phyloP scores from a whole-genome alignment of 2,888 invertebrate species.

The Sarcophaga variegata region DNA sequence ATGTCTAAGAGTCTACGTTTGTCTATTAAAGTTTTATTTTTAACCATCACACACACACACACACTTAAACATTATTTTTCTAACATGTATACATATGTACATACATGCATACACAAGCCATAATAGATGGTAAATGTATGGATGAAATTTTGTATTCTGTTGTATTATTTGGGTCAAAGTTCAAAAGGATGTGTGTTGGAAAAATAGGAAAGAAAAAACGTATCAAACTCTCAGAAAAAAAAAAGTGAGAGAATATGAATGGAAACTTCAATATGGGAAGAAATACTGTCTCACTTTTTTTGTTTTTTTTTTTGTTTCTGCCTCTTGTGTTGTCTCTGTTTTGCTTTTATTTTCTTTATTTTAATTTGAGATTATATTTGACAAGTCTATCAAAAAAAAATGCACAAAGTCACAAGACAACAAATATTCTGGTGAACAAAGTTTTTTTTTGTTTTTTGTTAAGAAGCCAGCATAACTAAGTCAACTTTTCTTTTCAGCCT shows the following conservation, averaged over 20 bases:
- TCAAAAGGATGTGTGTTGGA: slow-evolving; percentile 42
- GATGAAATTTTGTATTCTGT: slow-evolving; percentile 32
- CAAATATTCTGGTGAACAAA: not conserved
- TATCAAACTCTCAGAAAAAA: not conserved
- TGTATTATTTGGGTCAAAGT: slow-evolving; percentile 65
- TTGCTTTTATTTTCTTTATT: not conserved
- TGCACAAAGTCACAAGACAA: slow-evolving; percentile 30
- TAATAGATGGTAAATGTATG: slow-evolving; percentile 18
- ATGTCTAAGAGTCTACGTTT: not conserved
- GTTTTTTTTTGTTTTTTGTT: not conserved
- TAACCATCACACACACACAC: slow-evolving; percentile 8
- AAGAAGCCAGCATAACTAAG: not conserved
- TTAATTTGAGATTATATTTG: slow-evolving; percentile 36
- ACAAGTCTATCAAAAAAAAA: slow-evolving; percentile 18
- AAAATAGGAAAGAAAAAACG: not conserved
- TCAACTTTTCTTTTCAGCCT: not conserved
- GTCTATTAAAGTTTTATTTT: slow-evolving; percentile 20
- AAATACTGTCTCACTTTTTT: not conserved
- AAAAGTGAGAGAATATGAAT: not conserved
- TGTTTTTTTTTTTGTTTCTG: no score
- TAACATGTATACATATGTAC: no score
- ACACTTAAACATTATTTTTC: no score
- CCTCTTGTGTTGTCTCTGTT: not conserved
- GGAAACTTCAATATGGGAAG: not conserved
- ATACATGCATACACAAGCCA: not conserved